Evolutionary conservation across 2,113 vertebrate genomes (phyloP).

Genomic region (Callorhinus ursinus): DNA sequence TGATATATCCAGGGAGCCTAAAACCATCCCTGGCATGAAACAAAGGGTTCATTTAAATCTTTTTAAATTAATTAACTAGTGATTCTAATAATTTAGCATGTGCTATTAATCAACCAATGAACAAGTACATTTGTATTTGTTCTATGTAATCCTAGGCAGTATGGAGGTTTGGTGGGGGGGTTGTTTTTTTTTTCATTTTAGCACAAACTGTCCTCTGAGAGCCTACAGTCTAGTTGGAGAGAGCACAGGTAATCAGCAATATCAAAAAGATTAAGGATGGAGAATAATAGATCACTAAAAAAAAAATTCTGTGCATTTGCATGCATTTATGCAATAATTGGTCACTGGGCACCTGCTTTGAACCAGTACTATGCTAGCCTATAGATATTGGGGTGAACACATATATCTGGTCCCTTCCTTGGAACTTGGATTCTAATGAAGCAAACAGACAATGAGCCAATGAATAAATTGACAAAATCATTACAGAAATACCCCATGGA

Average conservation of each 20-base stretch:
- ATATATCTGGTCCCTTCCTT: not conserved
- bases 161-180: not conserved
- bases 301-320: not conserved
- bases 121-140: not conserved
- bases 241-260: not conserved
- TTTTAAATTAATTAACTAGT: not conserved
- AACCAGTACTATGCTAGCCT: not conserved
- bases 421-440: not conserved
- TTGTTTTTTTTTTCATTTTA: not conserved
- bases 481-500: not conserved
- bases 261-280: not conserved
- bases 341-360: not conserved
- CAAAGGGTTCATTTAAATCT: not conserved
- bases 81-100: not conserved
- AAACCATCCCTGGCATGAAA: not conserved
- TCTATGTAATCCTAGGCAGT: not conserved
- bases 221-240: not conserved
- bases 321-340: not conserved
- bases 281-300: not conserved
- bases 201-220: not conserved
- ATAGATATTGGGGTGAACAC: not conserved
- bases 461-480: slow-evolving; percentile 29
- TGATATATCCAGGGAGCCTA: not conserved
- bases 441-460: slow-evolving; percentile 9
- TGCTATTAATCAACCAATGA: not conserved